Percentiles rank a stretch among this genome's conserved stretches.
Evolutionary conservation across 2,797 vertebrate genomes (phyloP).

Genomic region (Discoglossus pictus): DNA sequence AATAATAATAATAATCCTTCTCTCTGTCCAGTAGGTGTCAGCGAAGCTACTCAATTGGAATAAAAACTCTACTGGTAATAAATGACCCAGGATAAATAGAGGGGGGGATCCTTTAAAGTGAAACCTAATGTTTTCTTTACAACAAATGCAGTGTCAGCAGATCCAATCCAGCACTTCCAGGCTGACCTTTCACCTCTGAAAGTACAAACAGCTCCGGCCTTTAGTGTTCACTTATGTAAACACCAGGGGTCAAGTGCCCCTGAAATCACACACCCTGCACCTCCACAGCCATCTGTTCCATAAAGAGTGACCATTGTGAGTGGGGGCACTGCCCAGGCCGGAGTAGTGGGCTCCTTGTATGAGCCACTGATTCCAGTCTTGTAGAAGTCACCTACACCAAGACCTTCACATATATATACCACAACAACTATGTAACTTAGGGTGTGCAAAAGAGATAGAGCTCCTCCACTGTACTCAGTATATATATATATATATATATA

Average conservation of each 20-base stretch:
- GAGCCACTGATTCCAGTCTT: neutral
- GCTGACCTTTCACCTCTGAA: neutral
- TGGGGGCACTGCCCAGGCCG: neutral
- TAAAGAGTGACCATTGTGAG: neutral
- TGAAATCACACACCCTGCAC: neutral
- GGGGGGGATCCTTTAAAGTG: neutral
- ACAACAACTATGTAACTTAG: no score
- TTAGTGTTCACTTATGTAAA: slow-evolving; percentile 7
- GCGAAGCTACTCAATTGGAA: slow-evolving; percentile 2
- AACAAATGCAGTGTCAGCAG: slow-evolving; percentile 10
- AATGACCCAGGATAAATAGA: neutral
- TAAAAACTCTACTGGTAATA: slow-evolving; percentile 7
- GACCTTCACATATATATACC: no score
- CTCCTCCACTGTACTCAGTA: no score
- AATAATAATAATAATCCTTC: no score
- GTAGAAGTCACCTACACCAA: no score
- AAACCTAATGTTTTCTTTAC: slow-evolving; percentile 16
- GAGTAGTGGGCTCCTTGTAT: neutral
- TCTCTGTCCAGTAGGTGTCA: slow-evolving; percentile 3
- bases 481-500: no score
- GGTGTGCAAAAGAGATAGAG: no score
- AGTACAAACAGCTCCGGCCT: slow-evolving; percentile 4
- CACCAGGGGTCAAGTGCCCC: slow-evolving; percentile 2
- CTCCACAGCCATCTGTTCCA: slow-evolving; percentile 2
- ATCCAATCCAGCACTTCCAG: slow-evolving; percentile 6